Evolutionary conservation across 2,797 vertebrate genomes (phyloP), one percentile per base, ranked within the genome.

Genomic region (Hoplostethus atlanticus): DNA sequence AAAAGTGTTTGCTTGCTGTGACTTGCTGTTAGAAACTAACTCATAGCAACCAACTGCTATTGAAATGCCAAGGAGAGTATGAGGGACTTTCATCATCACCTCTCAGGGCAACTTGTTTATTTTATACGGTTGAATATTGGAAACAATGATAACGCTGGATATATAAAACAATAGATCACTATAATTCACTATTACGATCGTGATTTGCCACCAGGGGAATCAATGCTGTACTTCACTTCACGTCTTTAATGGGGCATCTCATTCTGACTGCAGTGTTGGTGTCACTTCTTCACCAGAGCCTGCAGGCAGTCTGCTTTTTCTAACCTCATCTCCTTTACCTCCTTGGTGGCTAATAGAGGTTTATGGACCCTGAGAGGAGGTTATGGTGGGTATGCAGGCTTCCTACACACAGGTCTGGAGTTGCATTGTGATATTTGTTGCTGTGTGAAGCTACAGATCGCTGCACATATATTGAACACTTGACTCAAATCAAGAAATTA

Each of bases 281-380:
- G 81, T 86, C 83, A 77, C 76, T 77, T 48, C 71, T 48, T 50
- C 75, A 65, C 65, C 34, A 67, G 54, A 25, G 15, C 71, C 66
- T 65, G 3, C 36, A 76, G 63, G 66, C 59, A 28, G 46, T 66
- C 55, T 75, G 51, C 1, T 75, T 85, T 61, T 73, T 82, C 72
- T 51, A 67, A 77, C 71, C 74, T 36, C 34, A 64, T 68, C 63
- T 67, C 72, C 47, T 56, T 36, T 53, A 57, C 74, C 65, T 77
- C 55, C 31, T 59, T n/a, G 13, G 12, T 44, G 47, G 67, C 71
- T 85, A 83, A 81, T 79, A 53, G 56, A 88, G 81, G 86, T 86
- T 68, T 77, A 83, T 82, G 34, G 48, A 77, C 63, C 65, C 68
- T 64, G 16, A 21, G 67, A 77, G 84, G 72, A 83, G 57, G 66